phyloP scores from a whole-genome alignment of 2,888 invertebrate genomes.

The Seira musarum region DNA sequence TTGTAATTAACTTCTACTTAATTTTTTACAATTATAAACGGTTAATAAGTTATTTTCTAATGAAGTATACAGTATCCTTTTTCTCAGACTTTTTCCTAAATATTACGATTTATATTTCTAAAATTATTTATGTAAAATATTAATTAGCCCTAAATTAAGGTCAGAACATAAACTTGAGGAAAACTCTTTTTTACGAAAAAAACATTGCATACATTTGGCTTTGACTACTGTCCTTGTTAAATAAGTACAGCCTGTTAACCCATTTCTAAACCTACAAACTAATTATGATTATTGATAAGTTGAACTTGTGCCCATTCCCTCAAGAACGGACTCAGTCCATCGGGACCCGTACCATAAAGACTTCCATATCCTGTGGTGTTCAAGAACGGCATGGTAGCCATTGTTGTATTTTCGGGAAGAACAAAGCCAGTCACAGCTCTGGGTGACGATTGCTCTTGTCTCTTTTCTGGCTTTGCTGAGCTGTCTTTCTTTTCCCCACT shows the following conservation, averaged over 20 bases:
- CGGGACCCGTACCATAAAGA: not conserved
- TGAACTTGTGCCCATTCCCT: slow-evolving; percentile 64
- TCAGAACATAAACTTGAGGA: too few relatives aligned
- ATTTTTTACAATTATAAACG: too few relatives aligned
- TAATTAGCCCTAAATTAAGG: too few relatives aligned
- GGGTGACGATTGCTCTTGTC: slow-evolving; percentile 32
- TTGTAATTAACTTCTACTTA: too few relatives aligned
- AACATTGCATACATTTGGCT: not conserved
- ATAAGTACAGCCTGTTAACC: not conserved
- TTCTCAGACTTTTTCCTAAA: not conserved
- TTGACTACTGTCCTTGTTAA: not conserved
- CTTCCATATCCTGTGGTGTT: slow-evolving; percentile 24
- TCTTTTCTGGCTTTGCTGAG: not conserved
- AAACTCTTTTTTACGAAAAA: too few relatives aligned
- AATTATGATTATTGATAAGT: slow-evolving; percentile 54
- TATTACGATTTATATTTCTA: too few relatives aligned
- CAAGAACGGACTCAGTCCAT: slow-evolving; percentile 37
- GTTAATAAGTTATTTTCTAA: too few relatives aligned
- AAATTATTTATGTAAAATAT: too few relatives aligned
- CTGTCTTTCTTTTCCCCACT: slow-evolving; percentile 15
- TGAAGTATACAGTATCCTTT: not conserved
- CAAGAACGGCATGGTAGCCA: slow-evolving; percentile 41
- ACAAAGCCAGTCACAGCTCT: slow-evolving; percentile 41
- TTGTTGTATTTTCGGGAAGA: slow-evolving; percentile 34
- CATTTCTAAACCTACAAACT: not conserved